These are phyloP conservation scores for Eupithecia subfuscata DNA, from an alignment of 2,888 invertebrate species.

Conservation along the genomic window DNA sequence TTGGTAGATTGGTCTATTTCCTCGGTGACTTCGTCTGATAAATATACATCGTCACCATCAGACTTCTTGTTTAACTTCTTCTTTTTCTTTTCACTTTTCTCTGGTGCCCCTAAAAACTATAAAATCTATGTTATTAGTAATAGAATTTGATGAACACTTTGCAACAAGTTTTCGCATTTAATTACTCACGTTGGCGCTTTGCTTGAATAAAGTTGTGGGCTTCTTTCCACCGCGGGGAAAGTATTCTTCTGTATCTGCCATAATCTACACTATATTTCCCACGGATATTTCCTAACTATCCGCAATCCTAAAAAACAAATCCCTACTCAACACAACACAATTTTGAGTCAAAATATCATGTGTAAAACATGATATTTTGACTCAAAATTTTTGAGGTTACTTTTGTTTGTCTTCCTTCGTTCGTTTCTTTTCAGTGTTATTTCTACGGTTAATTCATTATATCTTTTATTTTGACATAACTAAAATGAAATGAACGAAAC, in stretches of 20 bases:
- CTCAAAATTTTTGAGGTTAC: too few species aligned
- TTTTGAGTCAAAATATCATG: too few species aligned
- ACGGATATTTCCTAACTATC: too few species aligned
- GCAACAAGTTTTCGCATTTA: background rate
- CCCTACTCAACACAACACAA: constrained; percentile 19
- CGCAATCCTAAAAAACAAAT: constrained; percentile 35
- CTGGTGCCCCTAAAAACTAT: constrained; percentile 74
- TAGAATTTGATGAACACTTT: background rate
- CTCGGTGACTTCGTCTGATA: constrained; percentile 68
- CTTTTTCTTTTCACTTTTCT: constrained; percentile 72
- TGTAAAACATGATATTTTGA: constrained; percentile 27
- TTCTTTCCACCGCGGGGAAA: constrained; percentile 84
- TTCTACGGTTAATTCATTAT: background rate
- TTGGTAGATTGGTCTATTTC: constrained; percentile 65
- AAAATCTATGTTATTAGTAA: constrained; percentile 15
- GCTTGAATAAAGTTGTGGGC: constrained; percentile 72
- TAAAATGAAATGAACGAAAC: background rate
- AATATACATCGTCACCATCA: constrained; percentile 76
- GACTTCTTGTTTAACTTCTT: constrained; percentile 67
- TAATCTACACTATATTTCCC: constrained; percentile 39
- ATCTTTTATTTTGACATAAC: background rate
- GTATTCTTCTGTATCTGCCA: constrained; percentile 79
- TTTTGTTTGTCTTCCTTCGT: too few species aligned
- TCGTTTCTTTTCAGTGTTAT: too few species aligned
- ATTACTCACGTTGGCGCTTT: constrained; percentile 71